Base-by-base conservation (phyloP, 2,113 vertebrate genomes). In the Azemiops feae region DNA sequence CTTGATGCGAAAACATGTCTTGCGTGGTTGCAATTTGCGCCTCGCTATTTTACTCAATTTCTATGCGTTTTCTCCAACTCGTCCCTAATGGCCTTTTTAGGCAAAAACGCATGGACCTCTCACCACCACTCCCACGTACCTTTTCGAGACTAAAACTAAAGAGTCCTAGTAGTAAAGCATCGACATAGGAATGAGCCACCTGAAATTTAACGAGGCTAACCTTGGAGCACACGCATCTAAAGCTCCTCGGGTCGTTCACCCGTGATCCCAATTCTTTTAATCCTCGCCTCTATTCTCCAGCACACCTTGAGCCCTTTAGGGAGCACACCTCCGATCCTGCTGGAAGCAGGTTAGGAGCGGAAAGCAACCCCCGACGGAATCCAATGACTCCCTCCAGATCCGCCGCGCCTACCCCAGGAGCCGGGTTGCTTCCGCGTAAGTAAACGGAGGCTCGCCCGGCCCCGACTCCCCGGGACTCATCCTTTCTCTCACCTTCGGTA, bases 401-500 rank as follows among this genome's bases (percentile, higher is more conserved):
- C 30, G 14, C 30, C 43, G 22, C n/a, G 81, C 39, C 18, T 25
- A 10, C 2, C 22, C 16, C 43, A 22, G 10, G 85, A 25, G 10
- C 85, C 39, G 6, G 43, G 8, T 4, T 11, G 43, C 22, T 86
- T 47, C 43, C 85, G 20, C 43, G 85, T 4, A 3, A 27, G 23
- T 11, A 27, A 47, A 47, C 9, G 45, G 85, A 27, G 0, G 22
- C 34, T n/a, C 16, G 18, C 39, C 85, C 39, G 8, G 22, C 85
- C 8, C 43, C 45, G 25, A 10, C 60, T 64, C 23, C 10, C 22
- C 47, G 27, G 0, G 1, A 50, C 23, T 20, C 94, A 3, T 3
- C 30, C 39, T 11, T 43, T 25, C 2, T 23, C 96, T 96, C 93
- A 99, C 99, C 99, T 94, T 99, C 98, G 1, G 99, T 99, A 96